Evolutionary conservation across 2,888 invertebrate genomes (phyloP).

Genomic region (Eurytoma adleriae): DNA sequence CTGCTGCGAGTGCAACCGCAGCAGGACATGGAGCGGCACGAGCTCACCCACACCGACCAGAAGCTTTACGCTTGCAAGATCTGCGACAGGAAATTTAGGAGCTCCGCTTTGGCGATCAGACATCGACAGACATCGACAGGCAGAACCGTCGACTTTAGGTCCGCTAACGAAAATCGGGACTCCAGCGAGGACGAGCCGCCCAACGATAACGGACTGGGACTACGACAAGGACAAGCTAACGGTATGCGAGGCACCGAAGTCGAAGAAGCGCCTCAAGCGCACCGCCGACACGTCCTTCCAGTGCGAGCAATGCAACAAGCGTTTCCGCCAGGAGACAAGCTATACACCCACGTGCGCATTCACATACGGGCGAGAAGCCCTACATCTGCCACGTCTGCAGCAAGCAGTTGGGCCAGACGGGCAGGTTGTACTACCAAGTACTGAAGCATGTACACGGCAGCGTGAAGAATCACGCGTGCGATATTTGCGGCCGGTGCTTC

Average conservation of each 20-base stretch:
- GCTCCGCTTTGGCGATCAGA: slow-evolving; percentile 61
- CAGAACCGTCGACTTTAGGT: background rate
- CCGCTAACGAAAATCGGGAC: background rate
- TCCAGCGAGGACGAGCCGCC: background rate
- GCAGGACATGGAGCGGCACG: slow-evolving; percentile 76
- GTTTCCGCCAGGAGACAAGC: slow-evolving; percentile 61
- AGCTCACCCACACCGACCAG: slow-evolving; percentile 76
- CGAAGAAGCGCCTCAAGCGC: slow-evolving; percentile 25
- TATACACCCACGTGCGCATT: slow-evolving; percentile 61
- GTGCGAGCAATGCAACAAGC: slow-evolving; percentile 63
- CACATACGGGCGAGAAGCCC: slow-evolving; percentile 66
- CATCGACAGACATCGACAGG: slow-evolving; percentile 74
- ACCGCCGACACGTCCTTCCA: slow-evolving; percentile 41
- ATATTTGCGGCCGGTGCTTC: slow-evolving; percentile 77
- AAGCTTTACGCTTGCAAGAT: slow-evolving; percentile 77
- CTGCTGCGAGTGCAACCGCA: slow-evolving; percentile 69
- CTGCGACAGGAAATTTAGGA: slow-evolving; percentile 75
- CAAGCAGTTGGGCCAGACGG: slow-evolving; percentile 76
- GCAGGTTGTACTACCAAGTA: slow-evolving; percentile 79
- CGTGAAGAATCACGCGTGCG: slow-evolving; percentile 77
- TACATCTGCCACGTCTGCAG: slow-evolving; percentile 77
- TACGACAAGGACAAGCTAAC: background rate
- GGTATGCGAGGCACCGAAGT: background rate
- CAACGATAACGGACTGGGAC: background rate
- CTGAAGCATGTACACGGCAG: slow-evolving; percentile 77